Evolutionary conservation across 2,113 vertebrate genomes (phyloP), one percentile per base, ranked within the genome.

Genomic region (Phodopus roborovskii): DNA sequence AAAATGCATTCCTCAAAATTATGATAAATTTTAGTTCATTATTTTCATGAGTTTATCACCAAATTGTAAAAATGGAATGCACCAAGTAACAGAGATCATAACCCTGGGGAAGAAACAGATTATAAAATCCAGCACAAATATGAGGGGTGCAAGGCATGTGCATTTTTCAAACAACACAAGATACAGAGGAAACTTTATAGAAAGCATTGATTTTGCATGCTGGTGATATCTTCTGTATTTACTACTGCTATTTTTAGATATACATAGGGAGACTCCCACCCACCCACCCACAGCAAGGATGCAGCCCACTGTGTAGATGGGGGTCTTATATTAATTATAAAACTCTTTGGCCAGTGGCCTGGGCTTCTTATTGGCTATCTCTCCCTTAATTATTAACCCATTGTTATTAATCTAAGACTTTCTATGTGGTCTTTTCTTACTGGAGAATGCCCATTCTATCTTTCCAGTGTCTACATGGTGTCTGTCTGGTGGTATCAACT

Each of bases 1-100:
- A 93, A 96, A 95, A 97, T 88, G 64, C 36, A 36, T 83, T 86
- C 68, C 75, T 96, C 62, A 91, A 94, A 96, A 68, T 97, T 77
- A 95, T 82, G 94, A 87, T 84, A 96, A 97, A 95, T 48, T 71
- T 45, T 95, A 62, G 50, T 71, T 10, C 24, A 92, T 75, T 97
- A 94, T 62, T 91, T 91, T 96, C 7, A 86, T 56, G 75, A 45
- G 64, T 48, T 33, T 50, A 33, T 45, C 75, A 94, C 7, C 58
- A 75, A 89, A 77, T 20, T 78, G 13, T 58, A 50, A 91, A 91
- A 95, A 94, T 42, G 0, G 30, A 91, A 95, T 60, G 15, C 0
- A 45, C 62, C 30, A 91, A 90, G 45, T 81, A 50, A 17, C 39
- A 92, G n/a, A 87, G 90, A 30, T 75, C 42, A 64, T 50, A 17